Percentiles rank a stretch among this genome's conserved stretches.
These are phyloP conservation scores for Flexamia atlantica DNA, from an alignment of 2,888 invertebrate genomes.

Conservation along the genomic window DNA sequence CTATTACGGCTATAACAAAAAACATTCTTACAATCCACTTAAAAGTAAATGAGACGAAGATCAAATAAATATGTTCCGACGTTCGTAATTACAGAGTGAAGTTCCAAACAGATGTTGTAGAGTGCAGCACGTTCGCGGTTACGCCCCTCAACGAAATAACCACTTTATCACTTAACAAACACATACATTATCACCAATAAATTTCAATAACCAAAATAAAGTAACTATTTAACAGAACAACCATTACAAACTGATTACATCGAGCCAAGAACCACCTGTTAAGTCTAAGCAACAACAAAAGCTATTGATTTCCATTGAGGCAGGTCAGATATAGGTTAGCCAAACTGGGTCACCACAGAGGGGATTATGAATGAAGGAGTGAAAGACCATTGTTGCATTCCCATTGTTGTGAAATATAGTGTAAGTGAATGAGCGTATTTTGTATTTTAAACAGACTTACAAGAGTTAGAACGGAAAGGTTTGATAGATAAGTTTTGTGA, in stretches of 20 bases:
- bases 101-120: not conserved
- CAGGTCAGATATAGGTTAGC: constrained; percentile 29
- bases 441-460: not conserved
- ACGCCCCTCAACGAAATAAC: constrained; percentile 14
- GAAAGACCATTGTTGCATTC: not conserved
- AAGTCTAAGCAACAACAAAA: not conserved
- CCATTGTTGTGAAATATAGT: not conserved
- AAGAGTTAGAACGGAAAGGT: not conserved
- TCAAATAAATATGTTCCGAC: no score
- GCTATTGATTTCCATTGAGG: constrained; percentile 25
- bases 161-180: no score
- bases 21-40: no score
- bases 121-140: not conserved
- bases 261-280: constrained; percentile 14
- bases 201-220: no score
- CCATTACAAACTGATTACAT: not conserved
- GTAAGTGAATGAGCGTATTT: not conserved
- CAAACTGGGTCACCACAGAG: not conserved
- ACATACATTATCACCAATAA: no score
- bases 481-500: no score
- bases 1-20: no score
- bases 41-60: no score
- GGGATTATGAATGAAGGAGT: not conserved
- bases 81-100: not conserved
- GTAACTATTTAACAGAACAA: no score